Percentiles rank a stretch among this genome's conserved stretches.
Conservation (phyloP, 1,140 invertebrate genomes). For the Pseudomyrmex pallidus region DNA sequence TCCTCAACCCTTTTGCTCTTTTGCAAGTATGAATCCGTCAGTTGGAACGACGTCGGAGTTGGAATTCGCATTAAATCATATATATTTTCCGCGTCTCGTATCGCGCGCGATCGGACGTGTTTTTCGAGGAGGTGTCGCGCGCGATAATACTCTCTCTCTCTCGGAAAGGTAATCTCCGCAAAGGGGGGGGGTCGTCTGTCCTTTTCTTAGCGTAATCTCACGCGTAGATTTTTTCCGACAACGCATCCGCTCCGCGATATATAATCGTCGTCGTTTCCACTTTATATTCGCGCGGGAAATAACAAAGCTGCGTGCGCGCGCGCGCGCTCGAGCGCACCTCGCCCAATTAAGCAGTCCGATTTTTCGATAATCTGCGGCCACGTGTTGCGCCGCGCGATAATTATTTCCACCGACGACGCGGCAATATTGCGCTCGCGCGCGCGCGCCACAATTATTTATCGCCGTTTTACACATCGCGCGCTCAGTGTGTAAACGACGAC, state of each 20-base stretch:
- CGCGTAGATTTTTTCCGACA: background rate
- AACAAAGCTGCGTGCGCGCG: constrained; percentile 3
- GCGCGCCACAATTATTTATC: constrained; percentile 48
- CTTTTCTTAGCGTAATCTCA: background rate
- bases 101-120: constrained; percentile 27
- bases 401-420: constrained; percentile 64
- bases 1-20: constrained; percentile 17
- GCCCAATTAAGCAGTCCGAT: constrained; percentile 65
- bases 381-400: constrained; percentile 73
- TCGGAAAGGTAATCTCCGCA: too few relatives aligned
- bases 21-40: constrained; percentile 54
- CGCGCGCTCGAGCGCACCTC: constrained; percentile 18
- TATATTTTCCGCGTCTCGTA: constrained; percentile 36
- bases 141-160: too few relatives aligned
- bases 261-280: constrained; percentile 28
- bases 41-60: constrained; percentile 45
- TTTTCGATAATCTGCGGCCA: constrained; percentile 74
- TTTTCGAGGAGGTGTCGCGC: constrained; percentile 17
- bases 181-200: too few relatives aligned
- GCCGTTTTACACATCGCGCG: constrained; percentile 18
- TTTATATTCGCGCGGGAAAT: constrained; percentile 29
- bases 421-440: constrained; percentile 51
- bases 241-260: constrained; percentile 4
- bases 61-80: constrained; percentile 55
- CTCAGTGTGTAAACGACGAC: constrained; percentile 2